Evolutionary conservation across 2,797 vertebrate species (phyloP).

Genomic region (Prunella strophiata): DNA sequence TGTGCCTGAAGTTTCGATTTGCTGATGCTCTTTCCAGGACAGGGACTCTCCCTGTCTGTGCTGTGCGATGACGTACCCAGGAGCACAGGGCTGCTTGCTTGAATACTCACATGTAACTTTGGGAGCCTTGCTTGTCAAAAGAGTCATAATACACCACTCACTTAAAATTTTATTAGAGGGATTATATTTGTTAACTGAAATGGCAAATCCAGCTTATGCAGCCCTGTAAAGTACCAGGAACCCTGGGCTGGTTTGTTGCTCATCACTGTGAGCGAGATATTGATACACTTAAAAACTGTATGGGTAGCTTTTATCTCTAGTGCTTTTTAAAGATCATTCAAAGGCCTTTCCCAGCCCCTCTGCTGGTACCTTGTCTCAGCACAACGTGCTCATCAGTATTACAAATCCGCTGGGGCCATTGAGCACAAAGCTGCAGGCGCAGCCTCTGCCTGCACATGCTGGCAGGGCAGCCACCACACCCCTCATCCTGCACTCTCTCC

Average conservation of each 20-base stretch:
- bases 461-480: fast-evolving
- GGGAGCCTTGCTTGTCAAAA: not conserved
- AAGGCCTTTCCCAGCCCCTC: not conserved
- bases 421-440: not conserved
- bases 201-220: not conserved
- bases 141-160: not conserved
- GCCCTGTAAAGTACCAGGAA: not conserved
- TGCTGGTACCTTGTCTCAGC: not conserved
- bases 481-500: fast-evolving
- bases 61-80: fast-evolving
- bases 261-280: not conserved
- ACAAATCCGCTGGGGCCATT: not conserved
- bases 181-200: not conserved
- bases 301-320: not conserved
- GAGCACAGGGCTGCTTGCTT: not conserved
- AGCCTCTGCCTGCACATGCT: not conserved
- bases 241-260: not conserved
- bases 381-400: not conserved
- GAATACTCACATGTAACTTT: fast-evolving
- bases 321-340: not conserved
- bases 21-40: not conserved
- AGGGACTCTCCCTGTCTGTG: not conserved
- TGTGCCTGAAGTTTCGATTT: fast-evolving
- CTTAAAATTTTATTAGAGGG: not conserved
- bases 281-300: not conserved